Base-by-base conservation (phyloP, 1,140 invertebrate genomes). In the Listronotus oregonensis region DNA sequence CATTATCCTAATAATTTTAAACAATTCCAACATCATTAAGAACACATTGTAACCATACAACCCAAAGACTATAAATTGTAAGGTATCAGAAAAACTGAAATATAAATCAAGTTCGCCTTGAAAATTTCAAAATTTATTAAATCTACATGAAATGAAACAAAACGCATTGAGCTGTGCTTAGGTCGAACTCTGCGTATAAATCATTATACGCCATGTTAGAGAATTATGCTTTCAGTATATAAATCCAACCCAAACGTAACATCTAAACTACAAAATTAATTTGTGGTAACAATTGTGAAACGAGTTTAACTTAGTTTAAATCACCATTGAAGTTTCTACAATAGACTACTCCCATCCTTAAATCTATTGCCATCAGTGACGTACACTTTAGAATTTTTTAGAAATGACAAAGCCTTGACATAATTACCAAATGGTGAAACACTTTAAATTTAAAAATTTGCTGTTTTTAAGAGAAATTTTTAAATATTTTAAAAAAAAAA, bases 251-350 rank as follows among this genome's bases (percentile, higher is more conserved):
- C n/a, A 64, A 27, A 64, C 39, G 52, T 56, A 56, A 55, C 51
- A 56, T 56, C 37, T 64, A 64, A 57, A 64, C 40, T 64, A 37
- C 43, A 39, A 47, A 64, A 64, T 64, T 64, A 64, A 64, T 64
- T 55, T 64, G 61, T 15, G 51, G 52, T 47, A 56, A 43, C 61
- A 57, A 56, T 64, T 57, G 51, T 47, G 44, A 64, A 64, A 47
- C 42, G 51, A 64, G 43, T 56, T 64, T 34, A 46, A 49, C 40
- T 64, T 56, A 56, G 43, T 64, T 62, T 42, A 54, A 52, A 52
- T 62, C 60, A 52, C 51, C 17, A 64, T 47, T 42, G 51, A 64
- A 62, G 31, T 56, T 64, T 56, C 51, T 32, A 55, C 54, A 54
- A 49, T 50, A 40, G 44, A 49, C 44, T 18, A 47, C 12, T 11